Percentiles rank a stretch among this genome's conserved stretches.
Conservation (phyloP, 2,888 invertebrate species). For the Polietes domitor region DNA sequence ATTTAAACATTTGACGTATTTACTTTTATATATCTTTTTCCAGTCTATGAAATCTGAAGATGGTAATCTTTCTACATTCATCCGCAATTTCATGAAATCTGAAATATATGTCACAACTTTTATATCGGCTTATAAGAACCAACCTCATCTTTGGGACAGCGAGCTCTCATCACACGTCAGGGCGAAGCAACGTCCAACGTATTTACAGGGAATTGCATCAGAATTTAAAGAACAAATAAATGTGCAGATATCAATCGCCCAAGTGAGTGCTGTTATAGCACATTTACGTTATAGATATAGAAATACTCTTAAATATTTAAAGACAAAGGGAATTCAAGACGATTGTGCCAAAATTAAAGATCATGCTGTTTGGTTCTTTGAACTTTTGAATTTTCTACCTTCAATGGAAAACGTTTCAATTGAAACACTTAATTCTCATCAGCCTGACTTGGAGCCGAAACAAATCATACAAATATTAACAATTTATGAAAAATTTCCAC, state of each 20-base stretch:
- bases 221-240: conserved; percentile 14
- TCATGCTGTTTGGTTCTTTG: neutral
- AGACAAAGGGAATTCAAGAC: neutral
- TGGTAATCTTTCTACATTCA: neutral
- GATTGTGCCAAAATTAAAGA: neutral
- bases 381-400: neutral
- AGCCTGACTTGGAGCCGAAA: conserved; percentile 17
- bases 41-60: neutral
- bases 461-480: conserved; percentile 52
- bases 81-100: conserved; percentile 3
- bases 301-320: neutral
- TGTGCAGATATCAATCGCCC: neutral
- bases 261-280: neutral
- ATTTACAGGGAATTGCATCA: conserved; percentile 2
- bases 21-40: neutral
- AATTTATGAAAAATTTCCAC: conserved; percentile 50
- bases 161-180: conserved; percentile 9
- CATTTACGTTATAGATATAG: neutral
- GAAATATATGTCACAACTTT: neutral
- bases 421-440: neutral
- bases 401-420: neutral
- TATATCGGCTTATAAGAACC: conserved; percentile 21
- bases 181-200: neutral
- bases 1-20: too few relatives aligned
- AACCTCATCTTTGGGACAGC: conserved; percentile 40